Evolutionary conservation across 2,888 invertebrate genomes (phyloP), one percentile per base, ranked within the genome.

Genomic region (Belgica antarctica): DNA sequence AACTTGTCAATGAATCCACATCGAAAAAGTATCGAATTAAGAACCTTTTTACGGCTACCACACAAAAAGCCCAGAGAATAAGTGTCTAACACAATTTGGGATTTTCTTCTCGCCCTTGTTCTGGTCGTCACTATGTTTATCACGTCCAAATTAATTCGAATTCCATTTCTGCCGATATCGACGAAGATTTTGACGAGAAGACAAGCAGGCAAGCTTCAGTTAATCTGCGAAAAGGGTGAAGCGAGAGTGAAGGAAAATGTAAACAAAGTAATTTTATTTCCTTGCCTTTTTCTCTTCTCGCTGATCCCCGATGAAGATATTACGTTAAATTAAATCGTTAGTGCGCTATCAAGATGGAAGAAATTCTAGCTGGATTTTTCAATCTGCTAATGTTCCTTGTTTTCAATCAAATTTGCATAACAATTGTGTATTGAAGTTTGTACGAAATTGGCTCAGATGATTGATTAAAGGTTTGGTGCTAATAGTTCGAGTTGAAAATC

Each of bases 101-200:
- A 27, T 19, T 65, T 41, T 34, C 2, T 7, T 65, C 5, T 65
- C 46, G n/a, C n/a, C n/a, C 7, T 25, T 65, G n/a, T 19, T 46
- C 10, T 2, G 5, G 10, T 31, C 62, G 10, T 31, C 17, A 24
- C 8, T 34, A 68, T 68, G 68, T 68, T 68, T 57, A 68, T 68
- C 68, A 68, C 68, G 68, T 68, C 31, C 68, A 57, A 31, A 57
- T 68, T 68, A 68, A 57, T 68, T 68, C 68, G 57, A 68, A 68
- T 57, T 68, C 68, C 31, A 68, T 68, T 68, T 68, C 27, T 19
- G 47, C n/a, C 47, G 28, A 66, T 47, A 66, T 66, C 41, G 47
- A 31, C 15, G 62, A 62, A 63, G 34, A 63, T 61, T 27, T 24
- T 59, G 27, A 2, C 47, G 46, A 47, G n/a, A 62, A 19, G 24